Evolutionary conservation across 2,113 vertebrate species (phyloP).

Genomic region (Vicugna pacos): DNA sequence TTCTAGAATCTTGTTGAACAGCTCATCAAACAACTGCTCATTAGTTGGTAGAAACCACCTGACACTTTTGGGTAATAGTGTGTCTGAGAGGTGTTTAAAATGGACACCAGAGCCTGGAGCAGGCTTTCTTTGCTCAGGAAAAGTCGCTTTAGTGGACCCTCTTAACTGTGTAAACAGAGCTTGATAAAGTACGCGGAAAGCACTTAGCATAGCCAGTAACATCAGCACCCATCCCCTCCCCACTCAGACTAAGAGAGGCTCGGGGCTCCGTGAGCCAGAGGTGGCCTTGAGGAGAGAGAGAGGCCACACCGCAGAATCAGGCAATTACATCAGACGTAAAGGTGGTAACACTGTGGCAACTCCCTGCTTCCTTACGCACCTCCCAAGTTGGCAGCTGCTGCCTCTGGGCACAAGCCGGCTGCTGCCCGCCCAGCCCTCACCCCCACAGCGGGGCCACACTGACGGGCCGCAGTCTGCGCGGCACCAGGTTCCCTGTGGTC

Average conservation of each 20-base stretch:
- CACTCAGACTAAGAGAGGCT: not conserved
- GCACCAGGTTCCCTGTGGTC: not conserved
- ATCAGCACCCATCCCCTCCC: not conserved
- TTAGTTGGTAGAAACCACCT: not conserved
- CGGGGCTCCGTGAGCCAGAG: not conserved
- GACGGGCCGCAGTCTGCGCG: not conserved
- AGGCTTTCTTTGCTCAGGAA: not conserved
- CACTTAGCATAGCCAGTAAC: not conserved
- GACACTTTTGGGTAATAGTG: not conserved
- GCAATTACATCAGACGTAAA: not conserved
- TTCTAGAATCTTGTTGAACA: not conserved
- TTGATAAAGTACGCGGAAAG: not conserved
- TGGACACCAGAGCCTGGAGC: not conserved
- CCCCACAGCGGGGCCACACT: accelerated
- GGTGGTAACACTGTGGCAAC: not conserved
- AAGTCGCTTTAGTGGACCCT: not conserved
- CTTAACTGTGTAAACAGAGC: not conserved
- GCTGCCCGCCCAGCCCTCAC: not conserved
- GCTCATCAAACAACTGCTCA: not conserved
- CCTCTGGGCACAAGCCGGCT: not conserved
- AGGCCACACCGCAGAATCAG: not conserved
- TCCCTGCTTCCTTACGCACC: not conserved
- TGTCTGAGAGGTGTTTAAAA: not conserved
- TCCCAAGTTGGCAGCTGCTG: not conserved
- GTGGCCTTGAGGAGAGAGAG: not conserved